phyloP scores from a whole-genome alignment of 2,113 vertebrate genomes.

The Nothocercus nigrocapillus region DNA sequence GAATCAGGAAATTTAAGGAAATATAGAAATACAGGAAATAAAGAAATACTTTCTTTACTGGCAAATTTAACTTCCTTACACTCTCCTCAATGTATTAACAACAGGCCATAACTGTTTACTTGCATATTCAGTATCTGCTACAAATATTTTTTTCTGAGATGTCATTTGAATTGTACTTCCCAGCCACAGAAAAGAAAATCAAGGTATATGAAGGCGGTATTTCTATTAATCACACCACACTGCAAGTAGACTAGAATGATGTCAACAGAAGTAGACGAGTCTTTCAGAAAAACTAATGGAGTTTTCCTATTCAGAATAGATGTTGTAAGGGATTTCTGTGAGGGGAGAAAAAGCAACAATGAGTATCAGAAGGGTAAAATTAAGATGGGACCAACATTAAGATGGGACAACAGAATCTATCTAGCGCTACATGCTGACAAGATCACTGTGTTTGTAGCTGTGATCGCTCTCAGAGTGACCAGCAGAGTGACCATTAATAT shows the following conservation, averaged over 20 bases:
- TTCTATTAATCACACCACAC: neutral
- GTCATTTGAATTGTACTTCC: neutral
- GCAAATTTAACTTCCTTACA: neutral
- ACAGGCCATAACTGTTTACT: neutral
- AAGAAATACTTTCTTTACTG: neutral
- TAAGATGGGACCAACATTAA: neutral
- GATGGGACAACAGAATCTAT: conserved; percentile 8
- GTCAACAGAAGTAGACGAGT: neutral
- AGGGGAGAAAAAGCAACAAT: neutral
- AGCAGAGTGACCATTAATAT: conserved; percentile 56
- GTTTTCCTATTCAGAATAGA: neutral
- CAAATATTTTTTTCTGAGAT: neutral
- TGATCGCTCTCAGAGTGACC: conserved; percentile 51
- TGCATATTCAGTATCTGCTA: neutral
- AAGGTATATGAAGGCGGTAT: neutral
- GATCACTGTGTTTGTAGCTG: conserved; percentile 57
- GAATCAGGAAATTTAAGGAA: neutral
- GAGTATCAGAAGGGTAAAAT: neutral
- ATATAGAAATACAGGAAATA: neutral
- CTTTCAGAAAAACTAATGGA: neutral
- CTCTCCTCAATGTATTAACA: neutral
- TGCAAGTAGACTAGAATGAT: neutral
- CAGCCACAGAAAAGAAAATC: neutral
- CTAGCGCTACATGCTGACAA: conserved; percentile 44
- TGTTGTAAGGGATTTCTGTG: neutral